Conservation (phyloP, 1,140 invertebrate genomes). For the Calliphora vicina region DNA sequence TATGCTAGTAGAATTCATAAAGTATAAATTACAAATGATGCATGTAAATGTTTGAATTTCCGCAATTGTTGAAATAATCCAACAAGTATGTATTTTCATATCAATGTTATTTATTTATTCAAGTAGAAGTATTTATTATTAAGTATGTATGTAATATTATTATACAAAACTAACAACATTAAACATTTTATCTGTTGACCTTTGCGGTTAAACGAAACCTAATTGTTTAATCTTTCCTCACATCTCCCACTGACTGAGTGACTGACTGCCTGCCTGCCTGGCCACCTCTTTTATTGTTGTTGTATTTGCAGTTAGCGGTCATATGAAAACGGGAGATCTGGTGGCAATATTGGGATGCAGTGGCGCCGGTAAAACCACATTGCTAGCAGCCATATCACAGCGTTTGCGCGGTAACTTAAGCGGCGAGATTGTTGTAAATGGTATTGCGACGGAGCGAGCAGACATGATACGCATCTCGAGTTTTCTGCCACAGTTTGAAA, state of each 20-base stretch:
- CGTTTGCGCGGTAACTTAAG: constrained; percentile 68
- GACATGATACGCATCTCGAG: constrained; percentile 75
- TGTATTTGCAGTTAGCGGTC: constrained; percentile 64
- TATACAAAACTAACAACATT: background rate
- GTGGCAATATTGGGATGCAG: constrained; percentile 69
- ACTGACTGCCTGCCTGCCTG: background rate
- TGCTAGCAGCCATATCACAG: constrained; percentile 74
- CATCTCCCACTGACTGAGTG: background rate
- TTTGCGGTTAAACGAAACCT: background rate
- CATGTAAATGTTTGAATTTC: too few relatives aligned
- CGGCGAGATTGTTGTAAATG: constrained; percentile 75
- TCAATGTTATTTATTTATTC: too few relatives aligned
- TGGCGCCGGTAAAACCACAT: constrained; percentile 76
- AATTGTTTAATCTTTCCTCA: background rate
- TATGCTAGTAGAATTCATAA: too few relatives aligned
- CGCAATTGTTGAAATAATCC: too few relatives aligned
- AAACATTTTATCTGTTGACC: background rate
- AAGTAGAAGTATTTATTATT: too few relatives aligned
- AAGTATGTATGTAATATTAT: background rate
- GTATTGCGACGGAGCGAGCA: constrained; percentile 68
- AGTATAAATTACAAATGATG: too few relatives aligned
- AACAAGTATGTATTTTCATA: too few relatives aligned
- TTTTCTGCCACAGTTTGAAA: constrained; percentile 77
- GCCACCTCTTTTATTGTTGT: background rate
- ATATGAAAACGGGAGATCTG: constrained; percentile 67